Conservation (phyloP, 2,113 vertebrate genomes). For the Ictalurus punctatus region DNA sequence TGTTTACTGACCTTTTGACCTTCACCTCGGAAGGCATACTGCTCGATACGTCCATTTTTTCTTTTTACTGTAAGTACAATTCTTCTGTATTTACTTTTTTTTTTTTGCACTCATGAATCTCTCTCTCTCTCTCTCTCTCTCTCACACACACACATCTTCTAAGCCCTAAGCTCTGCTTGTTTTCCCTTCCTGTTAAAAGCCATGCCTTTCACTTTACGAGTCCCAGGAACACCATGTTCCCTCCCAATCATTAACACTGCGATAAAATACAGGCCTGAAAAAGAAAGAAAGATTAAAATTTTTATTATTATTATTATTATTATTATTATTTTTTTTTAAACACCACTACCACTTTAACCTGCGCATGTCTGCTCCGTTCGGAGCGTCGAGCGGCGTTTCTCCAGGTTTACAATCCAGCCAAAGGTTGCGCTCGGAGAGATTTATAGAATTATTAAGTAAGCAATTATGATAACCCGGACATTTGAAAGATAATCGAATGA, state of each 20-base stretch:
- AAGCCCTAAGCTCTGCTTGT: background rate
- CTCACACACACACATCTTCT: background rate
- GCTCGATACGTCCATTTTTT: background rate
- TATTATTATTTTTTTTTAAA: too few relatives aligned
- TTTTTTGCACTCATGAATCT: background rate
- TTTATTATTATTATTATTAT: too few relatives aligned
- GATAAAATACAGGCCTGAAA: background rate
- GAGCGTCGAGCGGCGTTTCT: slow-evolving; percentile 64
- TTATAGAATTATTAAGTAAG: slow-evolving; percentile 88
- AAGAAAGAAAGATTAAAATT: background rate
- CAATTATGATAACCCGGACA: slow-evolving; percentile 76
- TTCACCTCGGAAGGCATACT: background rate
- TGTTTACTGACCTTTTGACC: background rate
- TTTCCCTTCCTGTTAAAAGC: background rate
- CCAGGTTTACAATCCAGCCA: slow-evolving; percentile 71
- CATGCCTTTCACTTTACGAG: slow-evolving; percentile 11
- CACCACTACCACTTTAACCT: background rate
- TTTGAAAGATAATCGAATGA: slow-evolving; percentile 80
- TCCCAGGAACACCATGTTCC: slow-evolving; percentile 3
- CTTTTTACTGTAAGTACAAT: background rate
- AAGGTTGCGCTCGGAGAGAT: slow-evolving; percentile 67
- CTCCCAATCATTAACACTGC: background rate
- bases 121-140: background rate
- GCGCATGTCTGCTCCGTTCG: slow-evolving; percentile 55
- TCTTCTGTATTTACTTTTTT: background rate